Evolutionary conservation across 64 coral and sea anemone species (phyloP), one percentile per base, ranked within the genome.

Genomic region (Hydrozoanthus tunicans): DNA sequence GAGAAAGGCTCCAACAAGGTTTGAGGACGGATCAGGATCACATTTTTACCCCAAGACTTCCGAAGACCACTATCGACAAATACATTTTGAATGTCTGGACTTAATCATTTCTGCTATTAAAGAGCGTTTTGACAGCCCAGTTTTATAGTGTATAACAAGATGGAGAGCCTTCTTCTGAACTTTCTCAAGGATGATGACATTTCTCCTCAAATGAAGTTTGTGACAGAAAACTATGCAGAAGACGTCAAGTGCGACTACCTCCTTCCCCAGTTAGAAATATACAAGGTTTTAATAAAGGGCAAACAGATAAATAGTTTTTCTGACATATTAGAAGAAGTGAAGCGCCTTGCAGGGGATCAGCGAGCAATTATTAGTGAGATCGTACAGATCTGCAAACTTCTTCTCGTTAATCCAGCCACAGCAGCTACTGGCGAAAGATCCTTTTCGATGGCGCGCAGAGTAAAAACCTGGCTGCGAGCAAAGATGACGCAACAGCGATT

Each of bases 341-440:
- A 89, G 59, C 20, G 69, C 73, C 68, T 89, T 71, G 69, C 69
- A 77, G 54, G 23, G 10, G 70, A 77, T 89, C 70, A 76, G 58
- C 70, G 25, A 77, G 69, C 9, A 56, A 59, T 79, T 53, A 79
- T 79, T 58, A 79, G 77, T 23, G 77, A 79, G 77, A 89, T 89
- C 59, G 56, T 89, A 32, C 53, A 58, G 53, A 74, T 89, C 26
- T 89, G 85, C 70, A 89, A 89, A 76, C 73, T 89, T 64, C 69
- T 77, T 32, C 85, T 56, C 70, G 85, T 89, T 53, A 71, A 77
- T 89, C 70, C 56, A 56, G 67, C 84, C 7, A 88, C 69, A 53
- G 6, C 65, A 58, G 84, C 68, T 53, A 71, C 84, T 58, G 84
- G 66, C 54, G n/a, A 89, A 58, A 79, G 77, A 79, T 79, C 77